Base-by-base conservation (phyloP, 2,797 vertebrate species). In the Coilia nasus region DNA sequence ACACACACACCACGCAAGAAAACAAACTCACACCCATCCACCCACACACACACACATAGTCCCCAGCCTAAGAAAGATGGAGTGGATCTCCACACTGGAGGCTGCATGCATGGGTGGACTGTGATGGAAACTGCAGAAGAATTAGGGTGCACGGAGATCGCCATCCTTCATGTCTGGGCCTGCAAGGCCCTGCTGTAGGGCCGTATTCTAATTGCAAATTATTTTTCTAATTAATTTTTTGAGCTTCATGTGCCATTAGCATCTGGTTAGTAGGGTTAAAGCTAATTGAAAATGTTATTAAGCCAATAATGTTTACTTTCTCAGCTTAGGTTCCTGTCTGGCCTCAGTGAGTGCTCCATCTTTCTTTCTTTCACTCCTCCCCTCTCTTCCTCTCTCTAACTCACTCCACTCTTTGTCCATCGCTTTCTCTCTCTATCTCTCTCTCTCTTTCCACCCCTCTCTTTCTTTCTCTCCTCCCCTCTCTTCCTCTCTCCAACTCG, bases 251-350 rank as follows among this genome's bases (percentile, higher is more conserved):
- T 92, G 93, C 85, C 88, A 94, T 95, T 94, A 94, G 86, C 88
- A 92, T 78, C 90, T 82, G 86, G 90, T 91, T 92, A 91, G 87
- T 91, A 85, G 81, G 91, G 91, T 90, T 92, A 90, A 82, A 85
- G 88, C 90, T 92, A 94, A 94, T 93, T 92, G 91, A 93, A 95
- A 94, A 92, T 88, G 90, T 91, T 94, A 93, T 93, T 93, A 94
- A 88, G 92, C 91, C 94, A 93, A 93, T 94, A 92, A 92, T 94
- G 91, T 93, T 94, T 91, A 91, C 90, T 93, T 90, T 91, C 87
- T 90, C 92, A 90, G 87, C 84, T 89, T 93, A 84, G 89, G 90
- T 86, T 93, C 88, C 90, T 90, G 88, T 87, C 86, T 50, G 78
- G 64, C 59, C 86, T 85, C 82, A 86, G 84, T 59, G 88, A 90